A percentile compares a stretch with the other conserved stretches of the same genome.
Evolutionary conservation across 2,113 vertebrate species (phyloP).

Genomic region (Phrynosoma platyrhinos): DNA sequence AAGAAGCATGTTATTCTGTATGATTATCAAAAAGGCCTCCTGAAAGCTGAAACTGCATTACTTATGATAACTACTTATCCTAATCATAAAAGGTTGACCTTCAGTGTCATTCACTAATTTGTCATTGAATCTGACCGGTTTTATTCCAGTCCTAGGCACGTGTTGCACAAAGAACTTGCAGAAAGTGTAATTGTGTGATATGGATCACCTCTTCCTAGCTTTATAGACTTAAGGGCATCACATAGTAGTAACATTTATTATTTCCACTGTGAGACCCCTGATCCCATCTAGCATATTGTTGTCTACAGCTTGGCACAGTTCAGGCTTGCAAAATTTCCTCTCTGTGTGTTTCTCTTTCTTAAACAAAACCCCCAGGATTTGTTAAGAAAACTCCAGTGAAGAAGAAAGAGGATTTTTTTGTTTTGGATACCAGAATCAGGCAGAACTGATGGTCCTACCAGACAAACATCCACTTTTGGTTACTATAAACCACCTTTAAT

Average conservation of each 20-base stretch:
- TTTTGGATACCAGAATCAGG: too few relatives aligned
- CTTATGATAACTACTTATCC: background rate
- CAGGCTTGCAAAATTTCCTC: too few relatives aligned
- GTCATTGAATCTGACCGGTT: background rate
- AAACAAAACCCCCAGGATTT: too few relatives aligned
- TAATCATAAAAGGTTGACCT: background rate
- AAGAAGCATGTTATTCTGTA: background rate
- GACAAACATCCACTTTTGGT: too few relatives aligned
- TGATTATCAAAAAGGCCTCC: background rate
- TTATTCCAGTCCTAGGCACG: background rate
- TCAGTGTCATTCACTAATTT: fast-evolving
- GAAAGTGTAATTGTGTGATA: fast-evolving
- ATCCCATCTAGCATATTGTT: background rate
- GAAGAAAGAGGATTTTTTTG: too few relatives aligned
- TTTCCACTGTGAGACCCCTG: background rate
- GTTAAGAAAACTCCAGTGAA: too few relatives aligned
- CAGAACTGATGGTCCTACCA: too few relatives aligned
- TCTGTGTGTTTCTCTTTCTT: too few relatives aligned
- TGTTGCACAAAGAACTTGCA: fast-evolving
- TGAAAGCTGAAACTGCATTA: background rate
- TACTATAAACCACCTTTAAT: too few relatives aligned
- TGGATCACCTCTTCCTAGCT: background rate
- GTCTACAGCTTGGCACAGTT: too few relatives aligned
- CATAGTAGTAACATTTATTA: fast-evolving
- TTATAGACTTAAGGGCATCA: background rate